These are phyloP conservation scores for Geococcyx californianus DNA, from an alignment of 2,113 vertebrate genomes.

Conservation along the genomic window DNA sequence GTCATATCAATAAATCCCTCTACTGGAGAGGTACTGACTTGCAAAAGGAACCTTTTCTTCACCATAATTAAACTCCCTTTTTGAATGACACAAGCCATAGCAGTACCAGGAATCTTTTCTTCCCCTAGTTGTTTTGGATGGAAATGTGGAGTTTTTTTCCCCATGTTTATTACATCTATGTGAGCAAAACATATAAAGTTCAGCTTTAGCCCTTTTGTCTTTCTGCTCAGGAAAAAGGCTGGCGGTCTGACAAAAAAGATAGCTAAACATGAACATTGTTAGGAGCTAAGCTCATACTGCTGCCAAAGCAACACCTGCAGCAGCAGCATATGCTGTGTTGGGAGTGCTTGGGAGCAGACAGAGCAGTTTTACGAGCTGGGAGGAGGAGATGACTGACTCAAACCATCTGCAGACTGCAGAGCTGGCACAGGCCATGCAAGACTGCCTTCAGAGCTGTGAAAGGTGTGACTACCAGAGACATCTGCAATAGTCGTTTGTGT, in stretches of 20 bases:
- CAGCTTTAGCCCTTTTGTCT: not conserved
- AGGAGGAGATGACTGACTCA: not conserved
- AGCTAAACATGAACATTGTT: not conserved
- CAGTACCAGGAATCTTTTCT: not conserved
- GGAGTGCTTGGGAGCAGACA: not conserved
- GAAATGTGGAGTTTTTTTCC: rapidly evolving
- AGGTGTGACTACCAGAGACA: not conserved
- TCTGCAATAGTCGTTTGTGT: not conserved
- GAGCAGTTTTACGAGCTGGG: not conserved
- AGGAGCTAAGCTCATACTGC: not conserved
- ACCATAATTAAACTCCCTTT: not conserved
- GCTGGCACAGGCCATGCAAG: not conserved
- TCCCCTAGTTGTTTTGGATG: not conserved
- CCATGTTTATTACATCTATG: not conserved
- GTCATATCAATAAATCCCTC: not conserved
- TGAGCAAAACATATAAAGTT: not conserved
- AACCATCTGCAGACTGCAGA: not conserved
- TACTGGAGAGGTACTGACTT: not conserved
- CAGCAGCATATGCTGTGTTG: not conserved
- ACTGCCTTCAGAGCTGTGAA: not conserved
- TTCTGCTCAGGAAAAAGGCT: not conserved
- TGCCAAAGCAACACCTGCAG: conserved; percentile 26
- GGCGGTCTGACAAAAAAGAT: not conserved
- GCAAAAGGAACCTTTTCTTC: not conserved
- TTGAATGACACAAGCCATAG: not conserved